Evolutionary conservation across 2,113 vertebrate genomes (phyloP).

Genomic region (Columbina picui): DNA sequence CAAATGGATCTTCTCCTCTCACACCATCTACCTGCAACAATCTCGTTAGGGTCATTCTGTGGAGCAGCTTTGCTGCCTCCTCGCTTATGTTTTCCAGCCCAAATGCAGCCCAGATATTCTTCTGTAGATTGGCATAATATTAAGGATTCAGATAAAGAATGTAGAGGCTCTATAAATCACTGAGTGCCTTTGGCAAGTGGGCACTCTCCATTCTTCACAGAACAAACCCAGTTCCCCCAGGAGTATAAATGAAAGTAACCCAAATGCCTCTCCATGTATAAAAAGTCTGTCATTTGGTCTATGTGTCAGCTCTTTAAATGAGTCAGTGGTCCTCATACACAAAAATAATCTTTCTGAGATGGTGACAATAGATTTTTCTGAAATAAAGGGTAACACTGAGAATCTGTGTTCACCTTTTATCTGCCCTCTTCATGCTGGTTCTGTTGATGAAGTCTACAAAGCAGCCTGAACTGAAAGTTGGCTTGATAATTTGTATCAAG

Average conservation of each 20-base stretch:
- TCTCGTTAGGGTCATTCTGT: background rate
- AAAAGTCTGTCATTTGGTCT: background rate
- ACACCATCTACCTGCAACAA: background rate
- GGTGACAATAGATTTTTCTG: slow-evolving; percentile 7
- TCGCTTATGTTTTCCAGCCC: background rate
- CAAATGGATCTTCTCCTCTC: background rate
- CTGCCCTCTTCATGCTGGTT: background rate
- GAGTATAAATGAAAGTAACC: slow-evolving; percentile 9
- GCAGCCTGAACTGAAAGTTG: background rate
- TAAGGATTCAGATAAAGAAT: background rate
- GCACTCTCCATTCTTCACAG: background rate
- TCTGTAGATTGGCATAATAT: background rate
- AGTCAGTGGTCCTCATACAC: background rate
- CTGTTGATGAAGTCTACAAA: slow-evolving; percentile 41
- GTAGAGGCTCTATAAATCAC: background rate
- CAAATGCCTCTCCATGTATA: background rate
- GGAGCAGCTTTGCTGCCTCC: background rate
- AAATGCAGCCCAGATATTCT: background rate
- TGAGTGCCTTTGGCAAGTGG: background rate
- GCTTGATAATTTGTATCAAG: slow-evolving; percentile 53
- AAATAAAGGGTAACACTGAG: slow-evolving; percentile 20
- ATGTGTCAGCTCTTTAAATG: background rate
- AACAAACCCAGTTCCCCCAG: background rate
- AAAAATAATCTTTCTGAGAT: slow-evolving; percentile 49
- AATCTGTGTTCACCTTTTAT: slow-evolving; percentile 41